A percentile compares a stretch with the other conserved stretches of the same genome.
phyloP scores from a whole-genome alignment of 2,113 vertebrate species.

The Gobius niger region DNA sequence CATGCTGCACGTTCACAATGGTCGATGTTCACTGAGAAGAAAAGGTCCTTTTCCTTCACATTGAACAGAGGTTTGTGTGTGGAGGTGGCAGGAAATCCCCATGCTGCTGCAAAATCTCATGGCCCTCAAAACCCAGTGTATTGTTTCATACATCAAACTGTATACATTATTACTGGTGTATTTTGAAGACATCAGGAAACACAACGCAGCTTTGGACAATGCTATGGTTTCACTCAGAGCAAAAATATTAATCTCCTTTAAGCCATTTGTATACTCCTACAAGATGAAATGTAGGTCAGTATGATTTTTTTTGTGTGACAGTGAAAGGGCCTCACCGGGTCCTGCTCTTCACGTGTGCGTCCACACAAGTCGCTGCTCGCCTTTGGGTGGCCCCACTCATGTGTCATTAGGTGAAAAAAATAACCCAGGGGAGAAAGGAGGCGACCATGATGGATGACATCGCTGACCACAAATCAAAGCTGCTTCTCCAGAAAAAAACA shows the following conservation, averaged over 20 bases:
- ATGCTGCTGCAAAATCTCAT: conserved; percentile 19
- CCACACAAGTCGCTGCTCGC: conserved; percentile 41
- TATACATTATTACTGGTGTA: neutral
- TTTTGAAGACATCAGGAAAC: neutral
- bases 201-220: too few relatives aligned
- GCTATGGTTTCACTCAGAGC: too few relatives aligned
- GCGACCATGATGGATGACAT: conserved; percentile 57
- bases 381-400: conserved; percentile 25
- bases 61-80: conserved; percentile 22
- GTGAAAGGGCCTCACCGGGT: conserved; percentile 21
- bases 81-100: conserved; percentile 32
- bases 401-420: conserved; percentile 58
- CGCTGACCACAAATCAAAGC: conserved; percentile 54
- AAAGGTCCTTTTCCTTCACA: conserved; percentile 31
- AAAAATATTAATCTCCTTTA: too few relatives aligned
- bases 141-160: neutral
- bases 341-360: conserved; percentile 13
- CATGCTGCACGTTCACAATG: conserved; percentile 50
- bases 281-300: conserved; percentile 33
- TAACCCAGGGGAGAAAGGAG: conserved; percentile 55
- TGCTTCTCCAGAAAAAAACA: conserved; percentile 12
- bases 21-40: conserved; percentile 22
- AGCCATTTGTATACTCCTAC: neutral
- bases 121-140: neutral
- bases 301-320: conserved; percentile 15